Percentiles rank a stretch among this genome's conserved stretches.
Conservation (phyloP, 2,113 vertebrate genomes). For the Callipepla californica region DNA sequence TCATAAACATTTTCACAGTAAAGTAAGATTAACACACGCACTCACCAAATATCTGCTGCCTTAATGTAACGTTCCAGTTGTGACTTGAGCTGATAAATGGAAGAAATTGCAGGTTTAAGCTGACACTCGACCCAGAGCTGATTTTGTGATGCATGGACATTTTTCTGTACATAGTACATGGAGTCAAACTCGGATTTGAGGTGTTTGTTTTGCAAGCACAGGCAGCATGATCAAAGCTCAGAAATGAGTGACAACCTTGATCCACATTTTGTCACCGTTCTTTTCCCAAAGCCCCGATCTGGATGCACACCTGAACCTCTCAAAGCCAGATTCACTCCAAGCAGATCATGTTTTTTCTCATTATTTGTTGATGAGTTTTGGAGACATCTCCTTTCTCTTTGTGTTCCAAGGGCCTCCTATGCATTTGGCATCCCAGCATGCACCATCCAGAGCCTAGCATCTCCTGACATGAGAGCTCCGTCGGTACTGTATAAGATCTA, state of each 20-base stretch:
- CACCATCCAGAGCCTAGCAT: background rate
- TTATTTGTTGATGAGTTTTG: background rate
- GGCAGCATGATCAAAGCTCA: background rate
- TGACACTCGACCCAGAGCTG: background rate
- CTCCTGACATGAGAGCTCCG: background rate
- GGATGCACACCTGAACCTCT: background rate
- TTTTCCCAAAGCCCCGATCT: background rate
- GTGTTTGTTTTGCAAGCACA: background rate
- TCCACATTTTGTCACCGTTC: background rate
- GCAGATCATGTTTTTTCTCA: background rate
- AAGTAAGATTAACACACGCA: constrained; percentile 68
- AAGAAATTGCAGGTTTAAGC: constrained; percentile 51
- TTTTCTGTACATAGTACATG: background rate
- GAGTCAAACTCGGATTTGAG: background rate
- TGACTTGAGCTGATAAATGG: constrained; percentile 67
- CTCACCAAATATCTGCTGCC: constrained; percentile 51
- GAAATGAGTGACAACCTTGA: background rate
- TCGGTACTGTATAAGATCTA: background rate
- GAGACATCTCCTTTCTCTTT: background rate
- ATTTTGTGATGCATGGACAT: background rate
- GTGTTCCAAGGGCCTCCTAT: background rate
- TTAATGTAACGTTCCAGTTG: constrained; percentile 55
- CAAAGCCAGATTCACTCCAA: background rate
- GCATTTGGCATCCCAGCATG: background rate
- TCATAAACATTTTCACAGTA: constrained; percentile 65